These are phyloP conservation scores for Lasioglossum baleicum DNA, from an alignment of 1,140 invertebrate genomes.

Conservation along the genomic window DNA sequence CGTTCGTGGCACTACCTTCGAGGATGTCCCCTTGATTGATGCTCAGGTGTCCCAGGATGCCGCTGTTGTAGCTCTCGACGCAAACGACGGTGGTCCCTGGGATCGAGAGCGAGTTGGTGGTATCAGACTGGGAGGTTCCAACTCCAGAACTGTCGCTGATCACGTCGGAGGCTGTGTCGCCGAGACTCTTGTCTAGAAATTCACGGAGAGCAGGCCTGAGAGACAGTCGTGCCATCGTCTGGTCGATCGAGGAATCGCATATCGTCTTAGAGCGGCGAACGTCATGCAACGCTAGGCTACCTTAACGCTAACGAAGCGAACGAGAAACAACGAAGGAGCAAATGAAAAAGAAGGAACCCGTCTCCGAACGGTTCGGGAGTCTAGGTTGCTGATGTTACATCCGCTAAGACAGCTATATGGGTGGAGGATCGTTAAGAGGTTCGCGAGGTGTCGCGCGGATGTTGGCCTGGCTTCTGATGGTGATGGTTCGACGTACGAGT, in stretches of 20 bases:
- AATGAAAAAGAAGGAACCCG: background rate
- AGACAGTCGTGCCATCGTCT: background rate
- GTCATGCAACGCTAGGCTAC: constrained; percentile 52
- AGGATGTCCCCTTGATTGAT: constrained; percentile 94
- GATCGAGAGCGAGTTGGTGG: constrained; percentile 88
- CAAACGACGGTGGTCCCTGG: constrained; percentile 93
- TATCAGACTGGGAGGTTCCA: constrained; percentile 92
- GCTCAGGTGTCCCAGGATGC: constrained; percentile 87
- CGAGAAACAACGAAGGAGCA: background rate
- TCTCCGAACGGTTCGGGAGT: background rate
- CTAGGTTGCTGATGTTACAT: constrained; percentile 24
- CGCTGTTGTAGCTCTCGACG: constrained; percentile 88
- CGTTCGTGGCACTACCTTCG: constrained; percentile 84
- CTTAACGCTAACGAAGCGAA: constrained; percentile 13
- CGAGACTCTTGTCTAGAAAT: constrained; percentile 90
- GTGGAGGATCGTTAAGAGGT: no score
- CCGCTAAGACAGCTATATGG: background rate
- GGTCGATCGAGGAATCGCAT: background rate
- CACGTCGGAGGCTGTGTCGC: constrained; percentile 90
- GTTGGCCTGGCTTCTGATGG: constrained; percentile 65
- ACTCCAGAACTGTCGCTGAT: constrained; percentile 94
- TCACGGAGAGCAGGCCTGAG: constrained; percentile 31
- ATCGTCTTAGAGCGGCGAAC: constrained; percentile 44
- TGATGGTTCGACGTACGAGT: constrained; percentile 70
- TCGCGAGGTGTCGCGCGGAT: no score